Conservation (phyloP, 1,140 invertebrate species). For the Drosophila truncata region DNA sequence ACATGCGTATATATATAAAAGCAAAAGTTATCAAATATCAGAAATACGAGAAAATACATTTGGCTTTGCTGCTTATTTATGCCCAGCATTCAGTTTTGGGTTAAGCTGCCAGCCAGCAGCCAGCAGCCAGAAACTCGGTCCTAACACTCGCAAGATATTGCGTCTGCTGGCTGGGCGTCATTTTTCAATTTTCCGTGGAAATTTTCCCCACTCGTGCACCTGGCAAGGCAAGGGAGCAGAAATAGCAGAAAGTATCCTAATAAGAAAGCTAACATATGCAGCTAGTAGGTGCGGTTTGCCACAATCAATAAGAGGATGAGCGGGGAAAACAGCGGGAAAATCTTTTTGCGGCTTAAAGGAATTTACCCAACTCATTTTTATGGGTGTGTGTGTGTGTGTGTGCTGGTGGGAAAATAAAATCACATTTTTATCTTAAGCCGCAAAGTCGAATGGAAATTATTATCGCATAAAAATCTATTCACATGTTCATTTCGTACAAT, state of each 20-base stretch:
- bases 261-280: conserved; percentile 62
- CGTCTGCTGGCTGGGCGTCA: conserved; percentile 37
- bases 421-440: conserved; percentile 38
- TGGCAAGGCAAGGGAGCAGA: not conserved
- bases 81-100: conserved; percentile 35
- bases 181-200: conserved; percentile 56
- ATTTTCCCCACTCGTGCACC: not conserved
- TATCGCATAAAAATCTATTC: conserved; percentile 26
- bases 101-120: conserved; percentile 19
- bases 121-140: conserved; percentile 19
- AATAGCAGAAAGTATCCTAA: conserved; percentile 23
- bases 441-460: conserved; percentile 39
- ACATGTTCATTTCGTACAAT: conserved; percentile 5
- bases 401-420: conserved; percentile 29
- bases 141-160: conserved; percentile 41
- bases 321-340: conserved; percentile 11
- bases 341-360: conserved; percentile 29
- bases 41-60: conserved; percentile 33
- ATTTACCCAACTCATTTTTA: conserved; percentile 27
- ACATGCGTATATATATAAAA: not conserved
- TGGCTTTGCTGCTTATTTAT: conserved; percentile 33
- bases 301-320: conserved; percentile 22
- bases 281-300: not conserved
- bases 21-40: conserved; percentile 47
- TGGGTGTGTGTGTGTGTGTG: conserved; percentile 1